Evolutionary conservation across 2,888 invertebrate species (phyloP), one percentile per base, ranked within the genome.

Genomic region (Sussaba pulchella): DNA sequence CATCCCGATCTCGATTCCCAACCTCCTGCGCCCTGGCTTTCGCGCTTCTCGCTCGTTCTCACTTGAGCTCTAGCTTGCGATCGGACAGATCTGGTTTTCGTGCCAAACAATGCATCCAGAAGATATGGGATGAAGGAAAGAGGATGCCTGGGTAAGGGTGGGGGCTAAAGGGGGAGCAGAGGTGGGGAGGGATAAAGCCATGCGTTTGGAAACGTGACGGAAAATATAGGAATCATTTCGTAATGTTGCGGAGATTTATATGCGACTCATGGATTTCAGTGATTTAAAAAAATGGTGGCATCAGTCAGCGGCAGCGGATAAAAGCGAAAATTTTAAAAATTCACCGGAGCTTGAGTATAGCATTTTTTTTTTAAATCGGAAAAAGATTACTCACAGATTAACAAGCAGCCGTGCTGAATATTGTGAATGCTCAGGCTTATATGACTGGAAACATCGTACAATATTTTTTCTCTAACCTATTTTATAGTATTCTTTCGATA

Each of bases 1-100:
- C 67, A 70, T 45, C 47, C 26, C 14, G 21, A 67, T 61, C 63
- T 36, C 75, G 9, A 75, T 61, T 41, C 50, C n/a, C 19, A 39
- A 57, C 43, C 61, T 14, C 12, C 26, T 9, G 26, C 12, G n/a
- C 57, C 57, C n/a, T n/a, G 41, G 61, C 50, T 39, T 47, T 19
- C 36, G 31, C 36, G 9, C 39, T 36, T 6, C 50, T 17, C 36
- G n/a, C 19, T 19, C 12, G 14, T n/a, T 50, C 9, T 24, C 4
- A 57, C 57, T 14, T 36, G 52, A 67, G 50, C 52, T 39, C 8
- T 10, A 31, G 57, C 43, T 43, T 31, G 19, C 36, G n/a, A 50
- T 50, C 39, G 66, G 8, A 19, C 8, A 21, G 31, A 41, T 54
- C 21, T 14, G 21, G 70, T 45, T 70, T 57, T 41, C 43, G 45